Conservation (phyloP, 2,888 invertebrate genomes). For the Drepana falcataria region DNA sequence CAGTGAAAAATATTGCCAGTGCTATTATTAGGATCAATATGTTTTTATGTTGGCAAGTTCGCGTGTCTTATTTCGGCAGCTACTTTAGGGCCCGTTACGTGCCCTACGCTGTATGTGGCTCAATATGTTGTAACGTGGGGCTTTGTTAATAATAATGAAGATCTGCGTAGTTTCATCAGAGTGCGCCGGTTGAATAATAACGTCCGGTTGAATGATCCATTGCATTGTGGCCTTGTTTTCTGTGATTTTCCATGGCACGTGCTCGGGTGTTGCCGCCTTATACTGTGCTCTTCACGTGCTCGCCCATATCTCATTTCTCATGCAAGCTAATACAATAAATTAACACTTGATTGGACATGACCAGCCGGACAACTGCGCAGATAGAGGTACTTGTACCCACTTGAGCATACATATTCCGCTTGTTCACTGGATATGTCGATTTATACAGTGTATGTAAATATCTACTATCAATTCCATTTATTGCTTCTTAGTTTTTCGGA, state of each 20-base stretch:
- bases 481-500: no score
- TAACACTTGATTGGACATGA: constrained; percentile 36
- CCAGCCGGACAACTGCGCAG: constrained; percentile 41
- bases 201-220: constrained; percentile 76
- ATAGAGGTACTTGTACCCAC: constrained; percentile 21
- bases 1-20: no score
- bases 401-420: neutral
- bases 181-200: constrained; percentile 75
- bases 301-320: constrained; percentile 41
- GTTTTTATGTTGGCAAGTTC: neutral
- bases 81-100: constrained; percentile 39
- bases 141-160: constrained; percentile 74
- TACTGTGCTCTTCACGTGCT: constrained; percentile 33
- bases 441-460: neutral
- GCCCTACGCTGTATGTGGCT: constrained; percentile 49
- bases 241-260: constrained; percentile 76
- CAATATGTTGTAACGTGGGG: constrained; percentile 62
- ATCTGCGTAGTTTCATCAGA: constrained; percentile 71
- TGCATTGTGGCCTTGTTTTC: constrained; percentile 77
- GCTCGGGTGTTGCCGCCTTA: constrained; percentile 28
- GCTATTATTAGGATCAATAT: neutral
- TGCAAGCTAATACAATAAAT: constrained; percentile 47
- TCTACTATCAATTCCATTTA: no score
- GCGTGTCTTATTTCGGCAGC: constrained; percentile 36
- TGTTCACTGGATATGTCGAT: constrained; percentile 2